A percentile compares a stretch with the other conserved stretches of the same genome.
Conservation (phyloP, 2,113 vertebrate species). For the Panthera tigris region DNA sequence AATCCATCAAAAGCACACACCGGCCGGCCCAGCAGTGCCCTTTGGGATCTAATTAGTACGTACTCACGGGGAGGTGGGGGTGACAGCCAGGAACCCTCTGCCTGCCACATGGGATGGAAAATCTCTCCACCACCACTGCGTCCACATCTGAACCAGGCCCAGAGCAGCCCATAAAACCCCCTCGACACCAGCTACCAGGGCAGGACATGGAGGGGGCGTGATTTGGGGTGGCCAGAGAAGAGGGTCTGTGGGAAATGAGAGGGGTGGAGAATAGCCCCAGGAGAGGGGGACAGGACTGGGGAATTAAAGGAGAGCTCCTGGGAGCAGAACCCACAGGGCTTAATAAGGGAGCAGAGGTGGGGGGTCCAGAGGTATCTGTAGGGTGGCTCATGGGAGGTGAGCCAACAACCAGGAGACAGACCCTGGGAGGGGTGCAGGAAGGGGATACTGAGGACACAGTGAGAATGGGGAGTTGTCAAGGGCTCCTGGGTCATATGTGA, state of each 20-base stretch:
- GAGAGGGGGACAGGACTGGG: not conserved
- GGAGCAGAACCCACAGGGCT: not conserved
- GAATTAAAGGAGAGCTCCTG: not conserved
- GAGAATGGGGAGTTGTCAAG: not conserved
- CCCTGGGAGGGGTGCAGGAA: not conserved
- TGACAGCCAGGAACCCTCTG: not conserved
- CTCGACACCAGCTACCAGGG: not conserved
- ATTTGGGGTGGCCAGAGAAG: not conserved
- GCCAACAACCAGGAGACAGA: not conserved
- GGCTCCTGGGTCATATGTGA: not conserved
- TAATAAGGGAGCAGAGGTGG: not conserved
- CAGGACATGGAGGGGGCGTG: accelerated
- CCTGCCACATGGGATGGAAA: not conserved
- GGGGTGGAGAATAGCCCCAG: not conserved
- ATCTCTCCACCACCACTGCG: accelerated
- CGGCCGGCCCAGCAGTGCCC: accelerated
- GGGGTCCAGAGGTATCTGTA: not conserved
- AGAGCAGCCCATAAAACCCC: not conserved
- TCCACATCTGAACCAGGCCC: not conserved
- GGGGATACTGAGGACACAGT: not conserved
- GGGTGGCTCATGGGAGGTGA: not conserved
- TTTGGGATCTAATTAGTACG: not conserved
- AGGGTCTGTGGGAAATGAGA: not conserved
- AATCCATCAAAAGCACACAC: not conserved
- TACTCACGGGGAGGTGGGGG: not conserved